A percentile compares a stretch with the other conserved stretches of the same genome.
Evolutionary conservation across 1,140 invertebrate genomes (phyloP).

Genomic region (Aphaenogaster floridana): DNA sequence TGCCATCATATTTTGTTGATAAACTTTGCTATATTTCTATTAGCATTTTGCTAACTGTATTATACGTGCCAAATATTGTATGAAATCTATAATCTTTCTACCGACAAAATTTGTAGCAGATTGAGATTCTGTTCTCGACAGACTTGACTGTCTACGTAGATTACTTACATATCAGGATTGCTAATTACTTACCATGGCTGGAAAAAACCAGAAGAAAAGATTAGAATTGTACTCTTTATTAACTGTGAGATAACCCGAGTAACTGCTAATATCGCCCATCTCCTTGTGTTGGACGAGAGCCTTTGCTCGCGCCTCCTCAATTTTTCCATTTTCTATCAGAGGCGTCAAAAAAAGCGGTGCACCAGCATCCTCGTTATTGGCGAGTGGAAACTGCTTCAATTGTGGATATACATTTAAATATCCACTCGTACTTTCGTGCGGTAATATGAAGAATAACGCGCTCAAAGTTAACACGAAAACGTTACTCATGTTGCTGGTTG

Average conservation of each 20-base stretch:
- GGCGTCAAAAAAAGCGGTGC: conserved; percentile 90
- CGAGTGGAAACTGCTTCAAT: conserved; percentile 74
- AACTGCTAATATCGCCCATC: conserved; percentile 85
- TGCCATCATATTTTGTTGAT: no score
- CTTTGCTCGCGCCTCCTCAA: conserved; percentile 85
- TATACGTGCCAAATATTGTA: background rate
- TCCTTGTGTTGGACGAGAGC: conserved; percentile 84
- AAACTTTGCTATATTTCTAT: no score
- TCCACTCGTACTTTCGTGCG: conserved; percentile 40
- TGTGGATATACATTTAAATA: conserved; percentile 84
- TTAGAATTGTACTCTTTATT: conserved; percentile 93
- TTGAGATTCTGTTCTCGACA: background rate
- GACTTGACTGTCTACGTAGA: background rate
- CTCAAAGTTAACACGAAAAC: background rate
- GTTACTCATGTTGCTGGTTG: background rate
- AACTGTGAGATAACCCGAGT: conserved; percentile 92
- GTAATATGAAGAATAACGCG: conserved; percentile 3
- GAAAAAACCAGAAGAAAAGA: conserved; percentile 97
- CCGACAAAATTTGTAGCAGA: background rate
- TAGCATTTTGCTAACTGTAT: no score
- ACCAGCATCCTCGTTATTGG: conserved; percentile 86
- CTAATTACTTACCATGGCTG: conserved; percentile 86
- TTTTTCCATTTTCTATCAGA: conserved; percentile 88
- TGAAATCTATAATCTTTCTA: background rate
- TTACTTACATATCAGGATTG: background rate